Conservation (phyloP, 1,140 invertebrate genomes). For the Drosophila mojavensis region DNA sequence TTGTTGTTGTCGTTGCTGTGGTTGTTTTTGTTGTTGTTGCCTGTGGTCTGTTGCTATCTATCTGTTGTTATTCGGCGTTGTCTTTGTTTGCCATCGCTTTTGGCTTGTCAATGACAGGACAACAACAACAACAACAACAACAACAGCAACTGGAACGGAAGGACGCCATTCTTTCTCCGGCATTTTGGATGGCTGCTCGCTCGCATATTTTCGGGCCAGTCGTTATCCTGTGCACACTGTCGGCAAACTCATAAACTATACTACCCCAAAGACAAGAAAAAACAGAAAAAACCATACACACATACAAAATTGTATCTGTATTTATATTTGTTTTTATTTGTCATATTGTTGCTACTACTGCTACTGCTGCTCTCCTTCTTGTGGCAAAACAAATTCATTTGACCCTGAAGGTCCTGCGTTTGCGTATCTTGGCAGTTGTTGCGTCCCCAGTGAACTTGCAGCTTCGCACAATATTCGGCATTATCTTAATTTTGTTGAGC, state of each 20-base stretch:
- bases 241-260: slow-evolving; percentile 38
- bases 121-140: slow-evolving; percentile 8
- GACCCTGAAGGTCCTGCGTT: slow-evolving; percentile 34
- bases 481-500: slow-evolving; percentile 37
- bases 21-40: neutral
- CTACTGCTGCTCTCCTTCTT: slow-evolving; percentile 11
- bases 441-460: slow-evolving; percentile 15
- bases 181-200: slow-evolving; percentile 43
- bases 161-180: slow-evolving; percentile 45
- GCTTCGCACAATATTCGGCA: slow-evolving; percentile 23
- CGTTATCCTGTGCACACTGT: slow-evolving; percentile 11
- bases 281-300: slow-evolving; percentile 1
- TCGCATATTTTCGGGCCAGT: slow-evolving; percentile 8
- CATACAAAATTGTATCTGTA: slow-evolving; percentile 2
- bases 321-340: slow-evolving; percentile 16
- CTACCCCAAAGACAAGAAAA: slow-evolving; percentile 10
- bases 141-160: slow-evolving; percentile 25
- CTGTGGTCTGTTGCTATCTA: slow-evolving; percentile 24
- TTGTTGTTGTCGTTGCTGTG: slow-evolving; percentile 18
- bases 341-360: slow-evolving; percentile 28
- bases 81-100: slow-evolving; percentile 52
- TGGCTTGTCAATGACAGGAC: slow-evolving; percentile 47
- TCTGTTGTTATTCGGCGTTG: slow-evolving; percentile 36
- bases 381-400: slow-evolving; percentile 33
- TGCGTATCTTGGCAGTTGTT: slow-evolving; percentile 1